Evolutionary conservation across 2,797 vertebrate species (phyloP), one percentile per base, ranked within the genome.

Genomic region (Protonibea diacanthus): DNA sequence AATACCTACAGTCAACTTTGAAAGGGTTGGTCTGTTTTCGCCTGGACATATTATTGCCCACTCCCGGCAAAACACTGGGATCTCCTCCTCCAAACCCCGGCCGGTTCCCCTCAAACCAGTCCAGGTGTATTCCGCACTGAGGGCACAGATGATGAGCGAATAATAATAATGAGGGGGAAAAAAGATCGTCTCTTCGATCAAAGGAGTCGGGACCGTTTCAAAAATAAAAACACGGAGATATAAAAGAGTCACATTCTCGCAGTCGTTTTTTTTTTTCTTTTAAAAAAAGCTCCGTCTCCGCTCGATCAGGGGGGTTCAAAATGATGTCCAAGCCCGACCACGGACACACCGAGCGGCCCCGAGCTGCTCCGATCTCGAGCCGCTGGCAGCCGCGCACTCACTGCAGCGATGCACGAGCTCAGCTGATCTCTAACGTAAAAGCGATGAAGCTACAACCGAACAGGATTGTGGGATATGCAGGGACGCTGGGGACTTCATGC

Each of bases 21-120:
- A 99, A 98, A 92, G 98, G 98, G 96, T 97, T 98, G 94, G 96
- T 98, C 95, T 99, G 97, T 98, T 99, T 99, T 93, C 98, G 95
- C 92, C 97, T 97, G 95, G 98, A 99, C 97, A 99, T 99, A 97
- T 95, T 98, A 97, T 82, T 91, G 92, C 88, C 85, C 89, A 89
- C 82, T 92, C 80, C 86, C 75, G 80, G 80, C 58, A 25, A 69
- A 85, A 76, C 82, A 78, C 77, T 80, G 88, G 82, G 89, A 86
- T 91, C 81, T 91, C 93, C 89, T 86, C 83, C 85, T 73, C 82
- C 85, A 72, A 60, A 86, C 63, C 86, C 86, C 82, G 86, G 74
- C 81, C 76, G 84, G 69, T 67, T 74, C 48, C 71, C 82, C 78
- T 49, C 69, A 61, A 44, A 74, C 49, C 87, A 58, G 66, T 89